Conservation (phyloP, 2,888 invertebrate genomes). For the Slavum lentiscoides region DNA sequence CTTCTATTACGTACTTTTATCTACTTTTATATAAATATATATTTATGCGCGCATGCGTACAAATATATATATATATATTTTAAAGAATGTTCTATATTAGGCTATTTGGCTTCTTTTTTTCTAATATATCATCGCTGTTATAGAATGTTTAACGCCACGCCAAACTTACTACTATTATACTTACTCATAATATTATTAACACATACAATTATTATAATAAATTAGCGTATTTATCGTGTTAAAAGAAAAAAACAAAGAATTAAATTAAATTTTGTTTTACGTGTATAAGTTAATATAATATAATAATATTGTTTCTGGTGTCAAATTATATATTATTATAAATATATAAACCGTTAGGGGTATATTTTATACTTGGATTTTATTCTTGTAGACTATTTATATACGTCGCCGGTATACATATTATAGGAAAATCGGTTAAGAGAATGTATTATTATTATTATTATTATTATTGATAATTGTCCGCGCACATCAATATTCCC, state of each 20-base stretch:
- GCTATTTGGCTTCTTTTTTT: slow-evolving; percentile 38
- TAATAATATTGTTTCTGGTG: slow-evolving; percentile 43
- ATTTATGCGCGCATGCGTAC: not conserved
- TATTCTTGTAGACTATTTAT: not conserved
- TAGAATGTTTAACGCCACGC: slow-evolving; percentile 52
- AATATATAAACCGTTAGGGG: slow-evolving; percentile 16
- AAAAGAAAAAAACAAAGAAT: not conserved
- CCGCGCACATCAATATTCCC: not conserved
- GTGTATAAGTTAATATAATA: slow-evolving; percentile 34
- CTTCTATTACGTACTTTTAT: slow-evolving; percentile 27
- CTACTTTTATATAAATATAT: not conserved
- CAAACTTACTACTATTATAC: slow-evolving; percentile 2
- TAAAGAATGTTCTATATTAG: slow-evolving; percentile 48
- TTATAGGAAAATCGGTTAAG: too few species aligned
- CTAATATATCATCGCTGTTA: slow-evolving; percentile 41
- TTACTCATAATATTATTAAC: slow-evolving; percentile 49
- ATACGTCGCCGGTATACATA: not conserved
- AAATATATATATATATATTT: not conserved
- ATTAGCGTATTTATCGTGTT: slow-evolving; percentile 40
- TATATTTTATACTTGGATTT: not conserved
- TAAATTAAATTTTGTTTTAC: slow-evolving; percentile 25
- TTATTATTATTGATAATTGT: not conserved
- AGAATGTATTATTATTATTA: slow-evolving; percentile 16
- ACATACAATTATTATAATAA: slow-evolving; percentile 32
- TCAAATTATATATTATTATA: slow-evolving; percentile 5